phyloP scores from a whole-genome alignment of 1,140 invertebrate species.

The Drosophila repletoides region DNA sequence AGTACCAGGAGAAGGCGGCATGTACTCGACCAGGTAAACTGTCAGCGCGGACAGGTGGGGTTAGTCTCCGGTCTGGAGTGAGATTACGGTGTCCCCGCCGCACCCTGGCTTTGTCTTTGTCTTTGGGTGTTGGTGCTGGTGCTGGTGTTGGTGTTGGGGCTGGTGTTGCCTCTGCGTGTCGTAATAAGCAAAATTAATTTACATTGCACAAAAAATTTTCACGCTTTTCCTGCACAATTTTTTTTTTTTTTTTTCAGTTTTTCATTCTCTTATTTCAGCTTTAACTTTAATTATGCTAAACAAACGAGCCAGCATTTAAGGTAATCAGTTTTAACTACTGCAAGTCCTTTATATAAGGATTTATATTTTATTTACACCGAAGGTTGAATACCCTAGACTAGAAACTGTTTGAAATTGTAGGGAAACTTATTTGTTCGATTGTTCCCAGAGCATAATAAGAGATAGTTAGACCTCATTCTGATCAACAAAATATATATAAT shows the following conservation, averaged over 20 bases:
- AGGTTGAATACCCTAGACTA: no score
- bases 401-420: no score
- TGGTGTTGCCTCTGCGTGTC: conserved; percentile 29
- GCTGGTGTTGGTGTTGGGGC: conserved; percentile 17
- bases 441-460: no score
- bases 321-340: neutral
- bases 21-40: neutral
- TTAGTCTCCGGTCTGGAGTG: conserved; percentile 48
- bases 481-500: no score
- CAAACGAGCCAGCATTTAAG: conserved; percentile 2
- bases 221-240: neutral
- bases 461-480: no score
- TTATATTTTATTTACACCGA: no score
- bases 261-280: neutral
- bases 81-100: conserved; percentile 49
- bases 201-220: conserved; percentile 43
- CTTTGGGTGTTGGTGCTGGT: conserved; percentile 30
- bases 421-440: no score
- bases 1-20: neutral
- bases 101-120: conserved; percentile 52
- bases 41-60: conserved; percentile 50
- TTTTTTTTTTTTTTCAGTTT: neutral
- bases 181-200: conserved; percentile 71
- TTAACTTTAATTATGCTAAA: conserved; percentile 43
- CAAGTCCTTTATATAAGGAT: neutral